These are phyloP conservation scores for Limnodromus scolopaceus DNA, from an alignment of 2,797 vertebrate genomes.

Conservation along the genomic window DNA sequence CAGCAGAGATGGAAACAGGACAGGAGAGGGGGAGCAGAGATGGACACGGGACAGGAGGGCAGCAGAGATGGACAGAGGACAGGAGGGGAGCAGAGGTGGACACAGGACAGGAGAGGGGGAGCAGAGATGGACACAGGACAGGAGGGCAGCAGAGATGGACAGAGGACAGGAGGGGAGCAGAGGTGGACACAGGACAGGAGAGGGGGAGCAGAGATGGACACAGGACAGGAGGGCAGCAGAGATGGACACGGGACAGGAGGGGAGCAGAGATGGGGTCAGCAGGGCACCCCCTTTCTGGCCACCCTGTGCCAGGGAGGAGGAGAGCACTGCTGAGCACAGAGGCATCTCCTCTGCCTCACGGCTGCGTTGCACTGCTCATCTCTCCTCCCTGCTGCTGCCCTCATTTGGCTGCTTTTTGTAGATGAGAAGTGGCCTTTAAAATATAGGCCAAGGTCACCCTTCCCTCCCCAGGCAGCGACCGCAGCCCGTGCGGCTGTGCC, in stretches of 20 bases:
- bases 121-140: neutral
- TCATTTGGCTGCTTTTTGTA: constrained; percentile 39
- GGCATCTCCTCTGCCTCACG: neutral
- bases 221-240: neutral
- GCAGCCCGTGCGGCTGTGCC: neutral
- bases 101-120: no score
- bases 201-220: neutral
- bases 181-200: no score
- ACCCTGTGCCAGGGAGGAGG: neutral
- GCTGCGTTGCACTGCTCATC: neutral
- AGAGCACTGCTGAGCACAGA: neutral
- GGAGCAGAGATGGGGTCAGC: neutral
- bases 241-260: no score
- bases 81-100: no score
- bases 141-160: neutral
- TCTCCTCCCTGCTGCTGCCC: constrained; percentile 45
- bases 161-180: no score
- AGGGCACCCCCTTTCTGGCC: neutral
- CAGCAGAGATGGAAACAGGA: no score
- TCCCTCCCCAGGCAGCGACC: neutral
- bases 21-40: no score
- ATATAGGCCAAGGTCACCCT: constrained; percentile 63
- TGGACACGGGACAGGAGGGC: no score
- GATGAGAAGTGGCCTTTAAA: constrained; percentile 51
- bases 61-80: neutral